Conservation (phyloP, 2,113 vertebrate species). For the Gallinago paraguaiae region DNA sequence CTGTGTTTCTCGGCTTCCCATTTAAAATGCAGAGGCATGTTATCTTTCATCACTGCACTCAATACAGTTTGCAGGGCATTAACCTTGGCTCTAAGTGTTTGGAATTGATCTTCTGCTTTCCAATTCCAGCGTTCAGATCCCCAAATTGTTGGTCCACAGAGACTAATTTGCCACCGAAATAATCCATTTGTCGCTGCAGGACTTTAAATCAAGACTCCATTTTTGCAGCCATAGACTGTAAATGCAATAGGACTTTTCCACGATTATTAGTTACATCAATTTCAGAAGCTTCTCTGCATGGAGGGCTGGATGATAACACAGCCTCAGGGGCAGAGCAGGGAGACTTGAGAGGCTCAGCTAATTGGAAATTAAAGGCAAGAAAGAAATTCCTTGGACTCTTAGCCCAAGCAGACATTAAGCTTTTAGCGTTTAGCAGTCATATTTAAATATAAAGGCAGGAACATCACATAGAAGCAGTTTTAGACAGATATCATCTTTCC, state of each 20-base stretch:
- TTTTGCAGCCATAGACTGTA: background rate
- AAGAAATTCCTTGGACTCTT: slow-evolving; percentile 26
- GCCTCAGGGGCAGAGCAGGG: slow-evolving; percentile 37
- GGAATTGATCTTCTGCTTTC: slow-evolving; percentile 32
- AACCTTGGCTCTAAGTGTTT: background rate
- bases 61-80: background rate
- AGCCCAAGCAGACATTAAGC: background rate
- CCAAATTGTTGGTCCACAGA: background rate
- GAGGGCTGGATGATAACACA: background rate
- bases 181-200: slow-evolving; percentile 63
- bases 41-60: background rate
- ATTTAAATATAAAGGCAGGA: background rate
- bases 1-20: background rate
- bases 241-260: background rate
- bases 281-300: slow-evolving; percentile 4
- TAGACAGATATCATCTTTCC: background rate
- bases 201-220: background rate
- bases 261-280: slow-evolving; percentile 47
- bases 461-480: background rate
- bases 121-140: background rate
- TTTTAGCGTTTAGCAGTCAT: background rate
- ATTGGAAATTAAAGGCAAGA: slow-evolving; percentile 59
- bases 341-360: slow-evolving; percentile 42
- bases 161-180: slow-evolving; percentile 39
- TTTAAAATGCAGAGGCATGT: background rate